These are phyloP conservation scores for Andricus grossulariae DNA, from an alignment of 1,140 invertebrate species.

Conservation along the genomic window DNA sequence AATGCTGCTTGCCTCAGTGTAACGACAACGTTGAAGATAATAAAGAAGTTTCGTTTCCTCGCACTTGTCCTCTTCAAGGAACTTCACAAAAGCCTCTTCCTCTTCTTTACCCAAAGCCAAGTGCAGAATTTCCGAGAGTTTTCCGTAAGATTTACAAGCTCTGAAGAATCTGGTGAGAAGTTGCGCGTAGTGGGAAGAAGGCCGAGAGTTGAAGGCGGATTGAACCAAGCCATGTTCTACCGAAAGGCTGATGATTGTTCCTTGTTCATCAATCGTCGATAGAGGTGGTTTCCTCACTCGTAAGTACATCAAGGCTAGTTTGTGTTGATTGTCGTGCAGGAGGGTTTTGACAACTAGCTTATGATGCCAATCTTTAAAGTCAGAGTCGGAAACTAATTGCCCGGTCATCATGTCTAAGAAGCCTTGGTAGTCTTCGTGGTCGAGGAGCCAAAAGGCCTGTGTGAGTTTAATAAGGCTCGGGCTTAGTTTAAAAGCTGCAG, in stretches of 20 bases:
- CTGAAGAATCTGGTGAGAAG: conserved; percentile 66
- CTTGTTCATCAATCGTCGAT: conserved; percentile 74
- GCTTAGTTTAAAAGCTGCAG: conserved; percentile 83
- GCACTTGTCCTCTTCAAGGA: conserved; percentile 70
- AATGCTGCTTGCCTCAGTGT: conserved; percentile 72
- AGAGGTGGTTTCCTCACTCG: conserved; percentile 75
- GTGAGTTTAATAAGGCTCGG: conserved; percentile 84
- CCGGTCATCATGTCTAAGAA: conserved; percentile 70
- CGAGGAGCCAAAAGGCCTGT: conserved; percentile 90
- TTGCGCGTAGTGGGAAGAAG: conserved; percentile 67
- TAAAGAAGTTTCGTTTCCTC: conserved; percentile 68
- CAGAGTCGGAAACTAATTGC: conserved; percentile 64
- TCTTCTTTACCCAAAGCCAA: conserved; percentile 76
- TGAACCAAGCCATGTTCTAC: conserved; percentile 78
- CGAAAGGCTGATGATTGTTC: conserved; percentile 74
- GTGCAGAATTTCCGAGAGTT: conserved; percentile 77
- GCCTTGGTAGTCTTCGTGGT: conserved; percentile 84
- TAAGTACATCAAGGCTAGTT: conserved; percentile 77
- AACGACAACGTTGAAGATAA: conserved; percentile 70
- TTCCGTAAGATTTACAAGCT: conserved; percentile 72
- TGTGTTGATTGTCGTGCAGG: conserved; percentile 75
- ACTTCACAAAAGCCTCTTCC: conserved; percentile 77
- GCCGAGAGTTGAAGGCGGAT: conserved; percentile 78
- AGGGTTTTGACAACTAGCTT: conserved; percentile 77
- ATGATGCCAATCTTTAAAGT: conserved; percentile 79